Evolutionary conservation across 1,140 invertebrate species (phyloP), one percentile per base, ranked within the genome.

Genomic region (Mercenaria mercenaria): DNA sequence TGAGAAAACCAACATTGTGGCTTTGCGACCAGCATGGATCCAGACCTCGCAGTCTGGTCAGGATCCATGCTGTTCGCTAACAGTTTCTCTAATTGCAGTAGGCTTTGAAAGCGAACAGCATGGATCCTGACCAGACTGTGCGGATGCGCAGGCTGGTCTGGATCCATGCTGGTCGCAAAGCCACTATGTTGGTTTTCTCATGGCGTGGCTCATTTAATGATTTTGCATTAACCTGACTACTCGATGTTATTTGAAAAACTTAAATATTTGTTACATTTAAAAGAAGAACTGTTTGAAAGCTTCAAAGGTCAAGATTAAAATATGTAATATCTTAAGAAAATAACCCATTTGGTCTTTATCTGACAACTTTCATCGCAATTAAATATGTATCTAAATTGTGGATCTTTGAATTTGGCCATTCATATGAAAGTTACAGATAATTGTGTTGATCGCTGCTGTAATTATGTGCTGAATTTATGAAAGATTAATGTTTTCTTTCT

Each of bases 251-350:
- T 64, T 29, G n/a, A 29, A 64, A 64, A 64, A 64, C 20, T 64
- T 29, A 11, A 64, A n/a, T 64, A n/a, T 64, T 64, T 64, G 59
- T 64, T 64, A 64, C 59, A 29, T 64, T 64, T 64, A 29, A n/a
- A 47, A 8, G 26, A 64, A 29, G 59, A 64, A 4, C 59, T 64
- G 26, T 64, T 64, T 64, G 59, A 64, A 64, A 29, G 15, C 6
- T 10, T 64, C n/a, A n/a, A 47, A 64, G 59, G 59, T 64, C 59
- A 64, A n/a, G 20, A 64, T 64, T 64, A 64, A 29, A 64, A 64
- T n/a, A n/a, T 64, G 26, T 64, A 64, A 64, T 64, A 64, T 64
- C 6, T 64, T 29, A 64, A 64, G 59, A 26, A 64, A 64, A 64
- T 29, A 64, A 64, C 1, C n/a, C 59, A 64, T 64, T 64, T n/a